Conservation (phyloP, 2,113 vertebrate genomes). For the Elephantulus edwardii region DNA sequence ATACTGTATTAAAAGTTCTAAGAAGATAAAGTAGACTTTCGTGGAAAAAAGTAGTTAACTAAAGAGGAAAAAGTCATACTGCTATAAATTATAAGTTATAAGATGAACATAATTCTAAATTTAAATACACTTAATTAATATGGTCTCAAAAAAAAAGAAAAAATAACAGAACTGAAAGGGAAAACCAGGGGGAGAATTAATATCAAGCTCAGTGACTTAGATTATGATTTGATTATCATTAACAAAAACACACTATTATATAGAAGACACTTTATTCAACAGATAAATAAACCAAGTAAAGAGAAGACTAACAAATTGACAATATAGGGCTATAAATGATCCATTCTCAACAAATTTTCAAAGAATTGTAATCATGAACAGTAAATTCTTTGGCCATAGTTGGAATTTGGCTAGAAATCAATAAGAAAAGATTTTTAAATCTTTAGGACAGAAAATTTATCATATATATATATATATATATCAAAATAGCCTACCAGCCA, state of each 20-base stretch:
- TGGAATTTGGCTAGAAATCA: conserved; percentile 20
- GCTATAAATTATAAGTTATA: background rate
- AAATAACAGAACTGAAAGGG: background rate
- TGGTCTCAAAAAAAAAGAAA: background rate
- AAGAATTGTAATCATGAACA: background rate
- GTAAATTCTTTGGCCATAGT: background rate
- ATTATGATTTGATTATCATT: background rate
- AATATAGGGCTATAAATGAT: background rate
- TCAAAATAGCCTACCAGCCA: background rate
- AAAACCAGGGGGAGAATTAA: background rate
- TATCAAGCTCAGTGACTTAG: background rate
- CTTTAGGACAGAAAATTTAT: background rate
- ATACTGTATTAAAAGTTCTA: background rate
- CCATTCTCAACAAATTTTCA: background rate
- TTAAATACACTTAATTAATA: background rate
- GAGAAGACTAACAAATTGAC: no score
- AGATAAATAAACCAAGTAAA: background rate
- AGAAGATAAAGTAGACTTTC: background rate
- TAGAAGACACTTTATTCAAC: background rate
- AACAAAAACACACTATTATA: background rate
- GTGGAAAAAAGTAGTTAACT: background rate
- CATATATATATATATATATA: no score
- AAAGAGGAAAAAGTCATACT: background rate
- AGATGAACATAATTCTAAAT: background rate
- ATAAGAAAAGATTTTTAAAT: background rate